Evolutionary conservation across 2,113 vertebrate species (phyloP).

Genomic region (Cephalopterus ornatus): DNA sequence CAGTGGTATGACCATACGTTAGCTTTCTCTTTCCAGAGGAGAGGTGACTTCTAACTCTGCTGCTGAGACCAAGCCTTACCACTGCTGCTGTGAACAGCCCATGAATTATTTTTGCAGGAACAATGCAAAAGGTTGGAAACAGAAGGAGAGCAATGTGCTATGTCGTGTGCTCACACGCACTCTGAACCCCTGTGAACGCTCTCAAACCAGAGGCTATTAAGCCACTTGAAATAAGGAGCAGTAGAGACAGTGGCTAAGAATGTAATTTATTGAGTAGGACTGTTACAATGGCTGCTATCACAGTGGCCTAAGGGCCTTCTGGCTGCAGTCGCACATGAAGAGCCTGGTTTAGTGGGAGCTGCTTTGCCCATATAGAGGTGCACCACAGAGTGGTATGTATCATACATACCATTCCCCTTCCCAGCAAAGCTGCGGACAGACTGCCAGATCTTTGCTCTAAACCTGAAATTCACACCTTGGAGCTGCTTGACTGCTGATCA

Average conservation of each 20-base stretch:
- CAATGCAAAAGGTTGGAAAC: not conserved
- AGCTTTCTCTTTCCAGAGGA: not conserved
- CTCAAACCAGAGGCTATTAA: not conserved
- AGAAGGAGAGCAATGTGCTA: not conserved
- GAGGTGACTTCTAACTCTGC: not conserved
- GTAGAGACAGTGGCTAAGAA: not conserved
- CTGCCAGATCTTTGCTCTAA: not conserved
- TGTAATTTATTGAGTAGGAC: not conserved
- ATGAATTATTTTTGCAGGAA: not conserved
- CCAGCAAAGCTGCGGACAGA: not conserved
- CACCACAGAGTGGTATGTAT: not conserved
- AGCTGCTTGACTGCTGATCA: not conserved
- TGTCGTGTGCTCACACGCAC: not conserved
- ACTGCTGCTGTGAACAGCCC: not conserved
- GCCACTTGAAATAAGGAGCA: not conserved
- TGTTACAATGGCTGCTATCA: not conserved
- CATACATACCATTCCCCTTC: not conserved
- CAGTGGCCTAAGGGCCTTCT: not conserved
- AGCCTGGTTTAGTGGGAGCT: not conserved
- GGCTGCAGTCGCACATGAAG: not conserved
- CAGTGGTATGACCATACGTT: not conserved
- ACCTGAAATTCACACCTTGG: not conserved
- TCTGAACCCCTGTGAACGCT: not conserved
- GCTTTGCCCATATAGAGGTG: not conserved
- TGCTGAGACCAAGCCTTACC: not conserved